Conservation (phyloP, 2,888 invertebrate species). For the Trichopoda pennipes region DNA sequence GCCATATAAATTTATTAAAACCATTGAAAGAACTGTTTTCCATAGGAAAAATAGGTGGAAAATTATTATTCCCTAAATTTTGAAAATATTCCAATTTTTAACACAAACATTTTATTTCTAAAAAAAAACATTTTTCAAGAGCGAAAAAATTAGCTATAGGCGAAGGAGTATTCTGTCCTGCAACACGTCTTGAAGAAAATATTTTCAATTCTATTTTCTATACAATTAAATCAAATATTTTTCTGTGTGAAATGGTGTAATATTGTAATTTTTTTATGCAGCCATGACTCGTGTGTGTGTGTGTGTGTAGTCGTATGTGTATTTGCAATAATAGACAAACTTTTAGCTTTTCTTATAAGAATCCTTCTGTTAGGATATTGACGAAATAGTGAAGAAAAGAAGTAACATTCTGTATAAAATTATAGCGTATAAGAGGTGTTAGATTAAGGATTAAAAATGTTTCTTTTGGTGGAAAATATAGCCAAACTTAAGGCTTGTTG, state of each 20-base stretch:
- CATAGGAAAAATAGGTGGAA: too few relatives aligned
- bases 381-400: background rate
- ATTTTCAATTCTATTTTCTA: too few relatives aligned
- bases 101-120: background rate
- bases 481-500: slow-evolving; percentile 47
- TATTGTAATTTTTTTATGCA: background rate
- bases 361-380: background rate
- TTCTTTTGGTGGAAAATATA: slow-evolving; percentile 3
- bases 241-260: background rate
- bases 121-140: background rate
- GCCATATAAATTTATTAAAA: too few relatives aligned
- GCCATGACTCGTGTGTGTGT: background rate
- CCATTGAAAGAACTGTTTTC: too few relatives aligned
- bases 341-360: background rate
- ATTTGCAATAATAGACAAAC: background rate
- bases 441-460: slow-evolving; percentile 23
- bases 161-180: too few relatives aligned
- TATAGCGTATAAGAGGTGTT: slow-evolving; percentile 1
- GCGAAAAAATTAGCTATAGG: too few relatives aligned
- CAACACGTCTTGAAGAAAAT: too few relatives aligned
- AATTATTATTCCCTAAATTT: too few relatives aligned
- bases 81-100: background rate
- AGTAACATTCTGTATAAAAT: background rate
- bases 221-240: too few relatives aligned
- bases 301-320: background rate